Evolutionary conservation across 2,797 vertebrate genomes (phyloP), one percentile per base, ranked within the genome.

Genomic region (Coendou prehensilis): DNA sequence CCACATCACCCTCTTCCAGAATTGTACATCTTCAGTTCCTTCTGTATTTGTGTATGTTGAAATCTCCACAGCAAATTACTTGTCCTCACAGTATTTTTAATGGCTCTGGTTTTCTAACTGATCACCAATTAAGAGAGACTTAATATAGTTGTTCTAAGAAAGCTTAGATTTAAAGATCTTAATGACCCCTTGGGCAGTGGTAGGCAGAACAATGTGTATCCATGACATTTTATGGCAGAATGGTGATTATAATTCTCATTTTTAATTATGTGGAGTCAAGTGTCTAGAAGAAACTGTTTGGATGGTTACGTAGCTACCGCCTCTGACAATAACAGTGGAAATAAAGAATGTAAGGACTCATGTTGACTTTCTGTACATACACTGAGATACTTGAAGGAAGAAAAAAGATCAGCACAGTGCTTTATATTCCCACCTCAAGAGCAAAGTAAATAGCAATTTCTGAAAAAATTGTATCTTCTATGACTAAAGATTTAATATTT

Each of bases 401-500:
- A 45, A 84, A 75, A 87, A 54, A 56, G 5, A 50, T 37, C 15
- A 91, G 41, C 2, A 71, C 6, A n/a, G 22, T 80, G 23, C 2
- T 81, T 94, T 86, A 17, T 0, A 45, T 89, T 89, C 6, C 13
- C 2, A 76, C 10, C 6, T 95, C 10, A 87, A 61, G 37, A 69
- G 1, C 15, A 89, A 4, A 89, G 6, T 9, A 50, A 78, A 9
- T 63, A 91, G 30, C 1, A 87, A 56, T 88, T 30, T 26, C n/a
- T 84, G 17, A 80, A 94, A 63, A 64, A 84, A 78, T 2, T 64
- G 15, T 67, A 45, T 50, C 20, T 79, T 28, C 41, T 89, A 1
- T 33, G 87, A 52, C 26, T 64, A 33, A 78, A 82, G 1, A 20
- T 91, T 95, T 95, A 87, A 47, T 84, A 87, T 81, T 71, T 76